These are phyloP conservation scores for Eucera pruinosa DNA, from an alignment of 2,888 invertebrate genomes.

Conservation along the genomic window DNA sequence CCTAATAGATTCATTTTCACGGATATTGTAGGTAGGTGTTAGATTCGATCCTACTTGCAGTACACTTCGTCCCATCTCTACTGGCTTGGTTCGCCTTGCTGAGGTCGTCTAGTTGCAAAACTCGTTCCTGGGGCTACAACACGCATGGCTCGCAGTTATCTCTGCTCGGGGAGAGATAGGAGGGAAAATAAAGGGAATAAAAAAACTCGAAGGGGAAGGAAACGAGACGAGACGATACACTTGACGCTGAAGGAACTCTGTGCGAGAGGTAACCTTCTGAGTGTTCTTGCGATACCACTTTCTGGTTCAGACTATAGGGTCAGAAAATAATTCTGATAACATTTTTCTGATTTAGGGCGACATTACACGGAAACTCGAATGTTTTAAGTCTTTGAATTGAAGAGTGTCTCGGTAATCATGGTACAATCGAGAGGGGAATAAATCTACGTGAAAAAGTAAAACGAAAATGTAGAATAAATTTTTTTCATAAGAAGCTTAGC, in stretches of 20 bases:
- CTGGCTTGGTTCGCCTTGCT: slow-evolving; percentile 69
- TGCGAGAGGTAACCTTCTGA: slow-evolving; percentile 5
- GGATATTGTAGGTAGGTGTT: too few species aligned
- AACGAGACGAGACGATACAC: slow-evolving; percentile 33
- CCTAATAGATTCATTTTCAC: too few species aligned
- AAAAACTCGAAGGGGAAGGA: slow-evolving; percentile 9
- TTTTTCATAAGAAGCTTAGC: too few species aligned
- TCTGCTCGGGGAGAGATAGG: slow-evolving; percentile 20
- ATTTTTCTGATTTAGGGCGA: neutral
- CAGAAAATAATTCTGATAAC: slow-evolving; percentile 30
- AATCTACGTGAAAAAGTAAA: too few species aligned
- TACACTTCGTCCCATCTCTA: slow-evolving; percentile 47
- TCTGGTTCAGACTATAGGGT: neutral
- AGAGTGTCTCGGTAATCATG: too few species aligned
- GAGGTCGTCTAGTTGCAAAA: slow-evolving; percentile 80
- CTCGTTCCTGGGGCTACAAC: slow-evolving; percentile 72
- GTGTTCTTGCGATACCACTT: slow-evolving; percentile 10
- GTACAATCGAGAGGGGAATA: too few species aligned
- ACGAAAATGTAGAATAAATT: too few species aligned
- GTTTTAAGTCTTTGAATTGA: too few species aligned
- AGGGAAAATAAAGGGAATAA: slow-evolving; percentile 28
- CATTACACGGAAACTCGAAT: too few species aligned
- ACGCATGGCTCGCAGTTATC: slow-evolving; percentile 61
- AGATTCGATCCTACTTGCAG: too few species aligned
- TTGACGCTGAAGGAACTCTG: slow-evolving; percentile 40